Evolutionary conservation across 1,140 invertebrate genomes (phyloP).

Genomic region (Pseudomyrmex sp.): DNA sequence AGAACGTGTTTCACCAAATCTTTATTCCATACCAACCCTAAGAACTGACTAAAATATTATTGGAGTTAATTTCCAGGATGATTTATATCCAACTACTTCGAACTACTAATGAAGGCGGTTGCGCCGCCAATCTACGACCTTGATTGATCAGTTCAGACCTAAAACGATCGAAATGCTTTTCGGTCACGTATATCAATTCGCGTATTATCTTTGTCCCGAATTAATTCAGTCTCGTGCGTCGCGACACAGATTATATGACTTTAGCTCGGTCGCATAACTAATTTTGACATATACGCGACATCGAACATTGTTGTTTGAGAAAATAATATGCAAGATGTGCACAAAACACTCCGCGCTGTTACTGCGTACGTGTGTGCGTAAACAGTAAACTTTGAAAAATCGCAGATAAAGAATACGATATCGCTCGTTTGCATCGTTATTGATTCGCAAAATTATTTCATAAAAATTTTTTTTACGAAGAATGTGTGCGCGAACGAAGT

Average conservation of each 20-base stretch:
- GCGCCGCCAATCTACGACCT: background rate
- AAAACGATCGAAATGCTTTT: background rate
- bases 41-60: background rate
- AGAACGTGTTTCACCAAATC: too few species aligned
- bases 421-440: background rate
- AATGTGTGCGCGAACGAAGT: too few species aligned
- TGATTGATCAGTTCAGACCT: background rate
- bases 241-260: background rate
- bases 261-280: background rate
- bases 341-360: background rate
- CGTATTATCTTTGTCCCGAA: background rate
- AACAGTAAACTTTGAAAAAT: conserved; percentile 15
- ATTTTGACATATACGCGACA: background rate
- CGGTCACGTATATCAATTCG: background rate
- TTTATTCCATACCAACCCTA: background rate
- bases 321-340: background rate
- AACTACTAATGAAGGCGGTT: background rate
- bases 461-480: too few species aligned
- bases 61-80: too few species aligned
- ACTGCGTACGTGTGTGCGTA: background rate
- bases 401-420: background rate
- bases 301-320: background rate
- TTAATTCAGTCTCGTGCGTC: background rate
- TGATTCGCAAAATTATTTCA: too few species aligned
- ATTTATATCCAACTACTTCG: too few species aligned